These are phyloP conservation scores for Drosophila recens DNA, from an alignment of 2,888 invertebrate genomes.

Conservation along the genomic window DNA sequence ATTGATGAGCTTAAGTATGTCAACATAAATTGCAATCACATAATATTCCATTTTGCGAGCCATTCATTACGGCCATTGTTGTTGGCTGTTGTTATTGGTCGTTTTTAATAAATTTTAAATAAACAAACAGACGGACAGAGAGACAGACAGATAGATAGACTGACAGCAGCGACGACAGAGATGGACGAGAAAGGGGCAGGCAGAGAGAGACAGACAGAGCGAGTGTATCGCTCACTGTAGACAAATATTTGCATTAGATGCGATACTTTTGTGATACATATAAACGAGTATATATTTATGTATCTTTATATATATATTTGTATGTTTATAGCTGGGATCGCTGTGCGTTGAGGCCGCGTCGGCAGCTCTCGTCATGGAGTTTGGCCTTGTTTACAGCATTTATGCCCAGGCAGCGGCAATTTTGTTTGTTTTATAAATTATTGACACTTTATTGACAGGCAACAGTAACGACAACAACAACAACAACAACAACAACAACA, in stretches of 20 bases:
- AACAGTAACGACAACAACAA: slow-evolving; percentile 31
- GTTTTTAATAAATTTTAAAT: slow-evolving; percentile 80
- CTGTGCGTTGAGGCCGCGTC: slow-evolving; percentile 10
- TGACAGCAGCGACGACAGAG: slow-evolving; percentile 1
- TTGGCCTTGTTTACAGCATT: slow-evolving; percentile 59
- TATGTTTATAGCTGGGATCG: slow-evolving; percentile 9
- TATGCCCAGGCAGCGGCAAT: slow-evolving; percentile 58
- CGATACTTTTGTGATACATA: slow-evolving; percentile 48
- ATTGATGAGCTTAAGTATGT: slow-evolving; percentile 81
- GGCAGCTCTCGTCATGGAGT: slow-evolving; percentile 22
- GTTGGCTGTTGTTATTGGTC: slow-evolving; percentile 38
- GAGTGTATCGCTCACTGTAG: slow-evolving; percentile 41
- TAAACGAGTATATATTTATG: neutral
- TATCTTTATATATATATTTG: neutral
- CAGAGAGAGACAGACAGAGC: neutral
- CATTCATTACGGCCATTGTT: slow-evolving; percentile 47
- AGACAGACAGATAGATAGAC: slow-evolving; percentile 10
- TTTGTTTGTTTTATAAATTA: slow-evolving; percentile 80
- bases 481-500: slow-evolving; percentile 31
- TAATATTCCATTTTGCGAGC: slow-evolving; percentile 58
- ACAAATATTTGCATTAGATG: slow-evolving; percentile 79
- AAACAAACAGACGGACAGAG: slow-evolving; percentile 53
- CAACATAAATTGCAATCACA: slow-evolving; percentile 78
- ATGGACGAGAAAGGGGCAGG: neutral
- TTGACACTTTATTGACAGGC: slow-evolving; percentile 80